Conservation (phyloP, 2,797 vertebrate species). For the Gephyroberyx darwinii region DNA sequence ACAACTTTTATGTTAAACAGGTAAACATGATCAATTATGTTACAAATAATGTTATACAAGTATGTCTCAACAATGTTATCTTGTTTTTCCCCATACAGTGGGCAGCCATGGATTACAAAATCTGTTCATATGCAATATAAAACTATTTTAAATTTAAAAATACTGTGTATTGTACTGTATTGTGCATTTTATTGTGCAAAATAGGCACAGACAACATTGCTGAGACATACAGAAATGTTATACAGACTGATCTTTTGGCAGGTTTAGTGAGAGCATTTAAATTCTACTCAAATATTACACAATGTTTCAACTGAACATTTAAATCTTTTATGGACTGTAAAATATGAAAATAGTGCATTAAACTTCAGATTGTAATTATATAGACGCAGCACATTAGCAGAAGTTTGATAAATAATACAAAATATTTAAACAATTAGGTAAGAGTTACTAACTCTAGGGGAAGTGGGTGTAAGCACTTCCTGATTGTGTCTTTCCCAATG, state of each 20-base stretch:
- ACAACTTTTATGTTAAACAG: conserved; percentile 50
- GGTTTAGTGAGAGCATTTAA: conserved; percentile 16
- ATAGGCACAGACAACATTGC: conserved; percentile 35
- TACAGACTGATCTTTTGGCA: conserved; percentile 25
- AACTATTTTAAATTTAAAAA: conserved; percentile 15
- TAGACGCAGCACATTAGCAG: neutral
- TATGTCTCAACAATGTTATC: neutral
- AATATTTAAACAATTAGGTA: conserved; percentile 7
- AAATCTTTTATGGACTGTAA: conserved; percentile 10
- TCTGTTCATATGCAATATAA: neutral
- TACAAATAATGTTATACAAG: conserved; percentile 31
- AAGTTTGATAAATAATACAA: conserved; percentile 35
- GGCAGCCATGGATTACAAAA: conserved; percentile 13
- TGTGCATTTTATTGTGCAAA: conserved; percentile 26
- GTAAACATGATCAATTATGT: conserved; percentile 35
- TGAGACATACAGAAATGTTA: conserved; percentile 8
- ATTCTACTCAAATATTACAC: conserved; percentile 28
- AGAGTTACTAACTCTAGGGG: conserved; percentile 5
- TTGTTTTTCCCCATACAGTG: neutral
- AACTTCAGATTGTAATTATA: neutral
- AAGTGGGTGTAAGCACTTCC: conserved; percentile 21
- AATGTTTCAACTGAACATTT: conserved; percentile 1
- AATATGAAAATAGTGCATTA: neutral
- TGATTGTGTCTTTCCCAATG: conserved; percentile 14
- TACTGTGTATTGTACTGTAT: neutral